A percentile compares a stretch with the other conserved stretches of the same genome.
These are phyloP conservation scores for Thalassoma bifasciatum DNA, from an alignment of 2,113 vertebrate species.

Conservation along the genomic window DNA sequence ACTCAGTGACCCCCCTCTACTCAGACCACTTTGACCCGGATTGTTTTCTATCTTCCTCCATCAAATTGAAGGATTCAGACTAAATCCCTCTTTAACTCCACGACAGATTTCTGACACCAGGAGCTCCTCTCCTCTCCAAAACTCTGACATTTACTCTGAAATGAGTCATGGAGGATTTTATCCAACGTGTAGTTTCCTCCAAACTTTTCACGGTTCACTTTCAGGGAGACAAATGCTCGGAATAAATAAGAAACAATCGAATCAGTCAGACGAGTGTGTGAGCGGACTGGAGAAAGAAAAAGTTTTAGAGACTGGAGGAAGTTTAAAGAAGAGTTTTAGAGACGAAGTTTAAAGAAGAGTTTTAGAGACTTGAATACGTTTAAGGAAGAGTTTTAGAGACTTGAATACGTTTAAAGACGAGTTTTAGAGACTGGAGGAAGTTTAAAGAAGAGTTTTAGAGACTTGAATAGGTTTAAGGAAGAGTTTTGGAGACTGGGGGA, in stretches of 20 bases:
- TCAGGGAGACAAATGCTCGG: background rate
- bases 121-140: background rate
- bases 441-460: too few species aligned
- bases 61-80: slow-evolving; percentile 3
- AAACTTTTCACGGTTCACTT: background rate
- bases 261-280: too few species aligned
- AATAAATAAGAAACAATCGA: slow-evolving; percentile 8
- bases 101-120: background rate
- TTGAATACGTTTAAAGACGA: too few species aligned
- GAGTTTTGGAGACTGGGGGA: too few species aligned
- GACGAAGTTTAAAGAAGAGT: too few species aligned
- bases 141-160: background rate
- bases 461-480: too few species aligned
- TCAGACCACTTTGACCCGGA: background rate
- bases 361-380: too few species aligned
- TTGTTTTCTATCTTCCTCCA: background rate
- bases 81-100: background rate
- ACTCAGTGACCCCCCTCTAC: background rate
- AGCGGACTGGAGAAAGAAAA: slow-evolving; percentile 33
- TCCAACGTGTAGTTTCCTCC: background rate
- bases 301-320: too few species aligned
- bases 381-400: too few species aligned
- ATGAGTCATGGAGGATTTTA: background rate
- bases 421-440: too few species aligned
- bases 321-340: too few species aligned